phyloP scores from a whole-genome alignment of 2,113 vertebrate species.

The Beaufortia kweichowensis region DNA sequence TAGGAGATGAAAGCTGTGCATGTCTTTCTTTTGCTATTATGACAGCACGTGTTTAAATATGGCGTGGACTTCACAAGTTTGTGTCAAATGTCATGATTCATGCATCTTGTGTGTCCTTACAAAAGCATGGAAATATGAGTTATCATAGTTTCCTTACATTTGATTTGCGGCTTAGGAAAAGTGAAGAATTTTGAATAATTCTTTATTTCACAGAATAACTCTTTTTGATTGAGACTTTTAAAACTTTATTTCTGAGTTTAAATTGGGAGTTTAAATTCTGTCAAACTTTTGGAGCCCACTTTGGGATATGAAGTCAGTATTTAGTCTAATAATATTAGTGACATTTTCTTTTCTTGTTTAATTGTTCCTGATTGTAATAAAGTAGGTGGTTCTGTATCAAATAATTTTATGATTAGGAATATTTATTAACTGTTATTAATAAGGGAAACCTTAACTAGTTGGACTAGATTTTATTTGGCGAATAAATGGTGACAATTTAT shows the following conservation, averaged over 20 bases:
- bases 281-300: too few species aligned
- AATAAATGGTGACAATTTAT: neutral
- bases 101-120: neutral
- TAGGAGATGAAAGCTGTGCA: neutral
- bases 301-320: too few species aligned
- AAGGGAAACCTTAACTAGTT: neutral
- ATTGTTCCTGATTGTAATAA: neutral
- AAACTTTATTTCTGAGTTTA: too few species aligned
- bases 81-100: neutral
- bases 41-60: neutral
- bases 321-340: neutral
- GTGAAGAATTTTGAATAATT: too few species aligned
- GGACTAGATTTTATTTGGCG: neutral
- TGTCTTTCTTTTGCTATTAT: neutral
- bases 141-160: too few species aligned
- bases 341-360: neutral
- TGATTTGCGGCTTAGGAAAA: too few species aligned
- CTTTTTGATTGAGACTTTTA: too few species aligned
- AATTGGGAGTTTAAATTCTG: too few species aligned
- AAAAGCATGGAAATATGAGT: too few species aligned
- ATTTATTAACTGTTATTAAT: neutral
- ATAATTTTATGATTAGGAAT: neutral
- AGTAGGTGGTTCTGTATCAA: neutral
- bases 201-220: too few species aligned
- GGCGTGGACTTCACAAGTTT: neutral